Percentiles rank a stretch among this genome's conserved stretches.
These are phyloP conservation scores for Atherinomorus stipes DNA, from an alignment of 2,113 vertebrate species.

Conservation along the genomic window DNA sequence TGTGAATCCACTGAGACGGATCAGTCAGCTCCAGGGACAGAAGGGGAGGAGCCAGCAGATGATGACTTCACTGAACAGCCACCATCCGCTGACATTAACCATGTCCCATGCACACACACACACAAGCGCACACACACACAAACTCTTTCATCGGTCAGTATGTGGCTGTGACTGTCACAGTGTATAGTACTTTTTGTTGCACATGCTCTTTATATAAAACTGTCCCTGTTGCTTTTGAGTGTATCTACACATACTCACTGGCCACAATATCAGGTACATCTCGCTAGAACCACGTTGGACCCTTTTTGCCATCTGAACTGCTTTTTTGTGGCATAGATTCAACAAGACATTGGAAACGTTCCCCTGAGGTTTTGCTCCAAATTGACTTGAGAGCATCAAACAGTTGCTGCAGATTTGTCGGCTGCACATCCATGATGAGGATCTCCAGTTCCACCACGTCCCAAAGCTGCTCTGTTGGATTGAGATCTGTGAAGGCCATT, in stretches of 20 bases:
- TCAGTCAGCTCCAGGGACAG: slow-evolving; percentile 36
- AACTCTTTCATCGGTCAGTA: slow-evolving; percentile 44
- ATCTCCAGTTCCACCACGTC: too few relatives aligned
- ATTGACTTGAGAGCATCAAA: too few relatives aligned
- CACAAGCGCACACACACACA: neutral
- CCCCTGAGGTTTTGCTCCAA: too few relatives aligned
- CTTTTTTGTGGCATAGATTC: too few relatives aligned
- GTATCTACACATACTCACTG: neutral
- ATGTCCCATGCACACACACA: slow-evolving; percentile 14
- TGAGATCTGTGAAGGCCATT: too few relatives aligned
- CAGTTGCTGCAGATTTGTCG: too few relatives aligned
- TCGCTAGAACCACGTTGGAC: too few relatives aligned
- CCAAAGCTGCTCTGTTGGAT: too few relatives aligned
- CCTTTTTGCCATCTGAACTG: too few relatives aligned
- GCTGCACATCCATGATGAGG: too few relatives aligned
- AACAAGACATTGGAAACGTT: too few relatives aligned
- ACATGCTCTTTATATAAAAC: slow-evolving; percentile 55
- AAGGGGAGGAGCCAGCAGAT: slow-evolving; percentile 28
- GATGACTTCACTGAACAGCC: slow-evolving; percentile 47
- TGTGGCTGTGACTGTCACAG: slow-evolving; percentile 76
- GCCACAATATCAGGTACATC: too few relatives aligned
- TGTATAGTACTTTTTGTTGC: slow-evolving; percentile 45
- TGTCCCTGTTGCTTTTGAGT: slow-evolving; percentile 42
- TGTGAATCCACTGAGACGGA: slow-evolving; percentile 41
- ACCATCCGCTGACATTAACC: slow-evolving; percentile 33